Conservation (phyloP, 2,113 vertebrate genomes). For the Saccopteryx leptura region DNA sequence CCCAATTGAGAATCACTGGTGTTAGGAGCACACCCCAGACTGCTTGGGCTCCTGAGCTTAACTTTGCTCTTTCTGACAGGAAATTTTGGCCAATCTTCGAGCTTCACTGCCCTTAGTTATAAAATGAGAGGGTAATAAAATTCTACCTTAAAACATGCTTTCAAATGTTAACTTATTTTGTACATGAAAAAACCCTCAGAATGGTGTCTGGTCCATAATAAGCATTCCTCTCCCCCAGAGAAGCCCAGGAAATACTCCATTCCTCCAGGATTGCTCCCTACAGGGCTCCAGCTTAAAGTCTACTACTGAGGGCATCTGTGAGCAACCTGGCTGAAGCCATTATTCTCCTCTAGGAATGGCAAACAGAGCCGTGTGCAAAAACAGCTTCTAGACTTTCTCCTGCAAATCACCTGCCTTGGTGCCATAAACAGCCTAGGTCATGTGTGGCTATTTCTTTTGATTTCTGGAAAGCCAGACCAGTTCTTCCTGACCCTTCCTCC, state of each 20-base stretch:
- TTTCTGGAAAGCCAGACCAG: neutral
- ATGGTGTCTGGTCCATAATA: neutral
- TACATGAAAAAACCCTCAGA: neutral
- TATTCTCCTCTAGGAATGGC: neutral
- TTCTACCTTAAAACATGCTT: neutral
- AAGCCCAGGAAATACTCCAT: neutral
- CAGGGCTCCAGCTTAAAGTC: neutral
- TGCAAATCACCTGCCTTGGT: neutral
- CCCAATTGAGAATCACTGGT: neutral
- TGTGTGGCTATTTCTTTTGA: neutral
- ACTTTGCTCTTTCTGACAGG: neutral
- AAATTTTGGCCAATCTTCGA: neutral
- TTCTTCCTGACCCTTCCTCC: neutral
- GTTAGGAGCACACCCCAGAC: neutral
- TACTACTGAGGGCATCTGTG: neutral
- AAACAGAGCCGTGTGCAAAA: neutral
- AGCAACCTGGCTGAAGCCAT: neutral
- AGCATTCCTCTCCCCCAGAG: neutral
- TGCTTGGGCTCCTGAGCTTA: neutral
- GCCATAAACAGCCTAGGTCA: neutral
- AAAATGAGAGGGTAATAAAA: neutral
- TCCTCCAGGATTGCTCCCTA: neutral
- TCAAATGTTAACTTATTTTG: neutral
- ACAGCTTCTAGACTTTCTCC: neutral
- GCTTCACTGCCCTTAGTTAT: neutral